Evolutionary conservation across 2,888 invertebrate species (phyloP), one percentile per base, ranked within the genome.

Genomic region (Helobdella robusta): DNA sequence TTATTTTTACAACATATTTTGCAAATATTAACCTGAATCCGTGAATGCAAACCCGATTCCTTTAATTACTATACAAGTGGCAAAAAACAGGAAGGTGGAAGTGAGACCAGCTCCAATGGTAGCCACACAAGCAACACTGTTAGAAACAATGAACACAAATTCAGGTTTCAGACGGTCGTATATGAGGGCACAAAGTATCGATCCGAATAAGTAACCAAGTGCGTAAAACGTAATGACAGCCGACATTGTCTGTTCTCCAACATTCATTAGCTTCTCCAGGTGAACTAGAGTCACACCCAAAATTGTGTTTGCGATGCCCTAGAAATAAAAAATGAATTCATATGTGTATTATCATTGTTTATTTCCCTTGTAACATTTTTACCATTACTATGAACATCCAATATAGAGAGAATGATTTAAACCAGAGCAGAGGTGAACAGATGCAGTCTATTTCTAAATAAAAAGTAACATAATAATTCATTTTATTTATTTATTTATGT

Each of bases 191-290:
- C 67, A 67, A 18, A 65, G n/a, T 6, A 62, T 23, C 4, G 65
- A 64, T 1, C 68, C 68, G 5, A 64, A 0, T 44, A 64, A n/a
- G 59, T 67, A 67, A 4, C 68, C 68, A 18, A 64, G 23, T 11
- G 62, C n/a, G 35, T 44, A 15, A 50, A 30, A 20, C 2, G 50
- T 44, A n/a, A 68, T 44, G 2, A 59, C 44, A n/a, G 20, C 25
- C 0, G 68, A 64, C 20, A 68, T 23, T 18, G n/a, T 40, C 44
- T 61, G 35, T 5, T 65, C 50, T 23, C 28, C 40, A 5, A 68
- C 48, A 35, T 50, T 34, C 6, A 68, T 60, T 3, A 65, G 18
- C n/a, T 34, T 44, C 30, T 67, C 68, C 60, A 68, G 50, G 65
- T 65, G 64, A 34, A 68, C 65, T 6, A 60, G 35, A 23, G 67